Percentiles rank a stretch among this genome's conserved stretches.
phyloP scores from a whole-genome alignment of 2,113 vertebrate species.

The Brachyistius frenatus region DNA sequence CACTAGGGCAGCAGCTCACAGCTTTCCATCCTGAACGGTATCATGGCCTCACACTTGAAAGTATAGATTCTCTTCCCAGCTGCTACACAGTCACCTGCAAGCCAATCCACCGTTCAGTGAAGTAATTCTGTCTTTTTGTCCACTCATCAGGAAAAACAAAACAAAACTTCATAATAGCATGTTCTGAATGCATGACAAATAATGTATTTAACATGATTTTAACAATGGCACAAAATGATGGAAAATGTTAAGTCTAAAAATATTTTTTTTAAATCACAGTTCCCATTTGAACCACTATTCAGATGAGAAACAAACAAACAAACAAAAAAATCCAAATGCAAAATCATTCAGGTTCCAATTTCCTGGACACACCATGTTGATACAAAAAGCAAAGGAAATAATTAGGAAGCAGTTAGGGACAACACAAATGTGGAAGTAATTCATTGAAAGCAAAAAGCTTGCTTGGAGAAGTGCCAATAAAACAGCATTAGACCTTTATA shows the following conservation, averaged over 20 bases:
- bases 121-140: neutral
- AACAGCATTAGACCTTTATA: conserved; percentile 3
- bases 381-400: neutral
- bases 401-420: neutral
- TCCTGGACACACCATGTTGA: neutral
- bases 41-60: neutral
- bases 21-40: neutral
- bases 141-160: neutral
- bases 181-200: neutral
- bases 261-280: neutral
- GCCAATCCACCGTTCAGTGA: neutral
- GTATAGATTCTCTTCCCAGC: neutral
- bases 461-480: neutral
- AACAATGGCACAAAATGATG: too few species aligned
- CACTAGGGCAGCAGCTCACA: neutral
- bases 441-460: neutral
- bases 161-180: neutral
- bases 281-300: neutral
- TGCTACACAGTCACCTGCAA: neutral
- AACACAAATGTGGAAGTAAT: neutral
- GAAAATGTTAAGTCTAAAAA: too few species aligned
- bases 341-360: neutral
- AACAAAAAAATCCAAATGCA: neutral
- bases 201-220: too few species aligned
- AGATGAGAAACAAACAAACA: neutral